These are phyloP conservation scores for Agelastica alni DNA, from an alignment of 2,888 invertebrate genomes.

Conservation along the genomic window DNA sequence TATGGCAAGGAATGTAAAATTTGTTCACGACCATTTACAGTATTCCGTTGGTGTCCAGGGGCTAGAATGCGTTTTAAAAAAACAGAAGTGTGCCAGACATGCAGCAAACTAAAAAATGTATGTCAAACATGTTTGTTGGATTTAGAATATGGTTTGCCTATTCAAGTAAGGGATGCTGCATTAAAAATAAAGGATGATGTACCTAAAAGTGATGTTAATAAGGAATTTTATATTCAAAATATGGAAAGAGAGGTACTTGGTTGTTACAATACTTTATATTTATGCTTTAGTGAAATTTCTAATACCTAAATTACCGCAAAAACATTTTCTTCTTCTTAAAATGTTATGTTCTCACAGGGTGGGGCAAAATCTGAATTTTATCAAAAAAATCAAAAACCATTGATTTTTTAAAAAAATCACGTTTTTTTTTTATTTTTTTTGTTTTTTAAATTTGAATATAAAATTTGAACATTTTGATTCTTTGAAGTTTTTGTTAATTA, in stretches of 20 bases:
- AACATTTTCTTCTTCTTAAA: too few species aligned
- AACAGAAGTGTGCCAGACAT: slow-evolving; percentile 90
- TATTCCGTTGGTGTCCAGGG: slow-evolving; percentile 96
- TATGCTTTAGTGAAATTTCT: too few species aligned
- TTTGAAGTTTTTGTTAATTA: too few species aligned
- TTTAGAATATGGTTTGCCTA: slow-evolving; percentile 87
- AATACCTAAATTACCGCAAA: too few species aligned
- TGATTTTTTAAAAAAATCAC: too few species aligned
- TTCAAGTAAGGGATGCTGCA: slow-evolving; percentile 84
- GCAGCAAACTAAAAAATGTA: slow-evolving; percentile 91
- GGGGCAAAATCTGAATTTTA: too few species aligned
- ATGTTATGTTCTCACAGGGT: too few species aligned
- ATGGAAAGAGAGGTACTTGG: slow-evolving; percentile 75
- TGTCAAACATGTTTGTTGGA: slow-evolving; percentile 95
- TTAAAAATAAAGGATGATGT: slow-evolving; percentile 88
- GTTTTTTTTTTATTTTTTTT: too few species aligned
- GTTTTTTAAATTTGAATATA: too few species aligned
- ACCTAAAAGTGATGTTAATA: slow-evolving; percentile 92
- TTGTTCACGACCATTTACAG: slow-evolving; percentile 91
- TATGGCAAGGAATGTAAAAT: slow-evolving; percentile 97
- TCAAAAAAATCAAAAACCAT: too few species aligned
- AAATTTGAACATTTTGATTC: too few species aligned
- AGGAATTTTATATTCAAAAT: slow-evolving; percentile 92
- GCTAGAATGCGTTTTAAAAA: slow-evolving; percentile 95
- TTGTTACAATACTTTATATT: too few species aligned